Evolutionary conservation across 2,797 vertebrate species (phyloP).

Genomic region (Anguilla obscura): DNA sequence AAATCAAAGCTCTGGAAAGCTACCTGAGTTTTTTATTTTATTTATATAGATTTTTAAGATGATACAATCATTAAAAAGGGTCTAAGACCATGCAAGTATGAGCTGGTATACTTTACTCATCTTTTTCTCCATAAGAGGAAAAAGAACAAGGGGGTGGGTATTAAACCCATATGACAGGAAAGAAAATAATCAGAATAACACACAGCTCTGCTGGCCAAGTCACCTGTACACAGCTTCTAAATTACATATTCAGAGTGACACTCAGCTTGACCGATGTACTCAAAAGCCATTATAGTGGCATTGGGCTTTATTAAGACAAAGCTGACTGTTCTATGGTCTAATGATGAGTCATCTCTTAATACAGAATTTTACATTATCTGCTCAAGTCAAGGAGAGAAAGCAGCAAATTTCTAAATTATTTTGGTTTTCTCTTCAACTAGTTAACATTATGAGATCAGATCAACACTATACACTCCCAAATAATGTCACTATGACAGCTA

Average conservation of each 20-base stretch:
- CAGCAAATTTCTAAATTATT: background rate
- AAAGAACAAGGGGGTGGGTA: conserved; percentile 72
- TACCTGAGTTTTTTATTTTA: conserved; percentile 76
- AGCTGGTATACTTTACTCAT: conserved; percentile 68
- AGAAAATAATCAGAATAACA: conserved; percentile 35
- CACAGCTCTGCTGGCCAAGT: background rate
- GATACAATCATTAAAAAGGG: conserved; percentile 87
- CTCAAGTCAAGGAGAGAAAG: background rate
- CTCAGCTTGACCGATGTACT: background rate
- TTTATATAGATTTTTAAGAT: conserved; percentile 56
- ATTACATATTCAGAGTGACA: background rate
- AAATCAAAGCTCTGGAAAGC: conserved; percentile 69
- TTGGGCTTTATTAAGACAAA: background rate
- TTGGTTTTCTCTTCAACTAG: background rate
- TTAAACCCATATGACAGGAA: conserved; percentile 75
- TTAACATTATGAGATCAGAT: conserved; percentile 11
- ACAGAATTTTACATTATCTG: background rate
- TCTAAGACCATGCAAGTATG: conserved; percentile 79
- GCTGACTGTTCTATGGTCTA: background rate
- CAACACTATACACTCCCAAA: background rate
- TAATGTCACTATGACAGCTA: background rate
- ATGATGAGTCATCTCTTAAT: background rate
- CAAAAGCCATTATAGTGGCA: background rate
- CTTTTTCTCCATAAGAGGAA: conserved; percentile 74
- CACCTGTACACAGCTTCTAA: background rate